These are phyloP conservation scores for Eustalomyia histrio DNA, from an alignment of 2,888 invertebrate species.

Conservation along the genomic window DNA sequence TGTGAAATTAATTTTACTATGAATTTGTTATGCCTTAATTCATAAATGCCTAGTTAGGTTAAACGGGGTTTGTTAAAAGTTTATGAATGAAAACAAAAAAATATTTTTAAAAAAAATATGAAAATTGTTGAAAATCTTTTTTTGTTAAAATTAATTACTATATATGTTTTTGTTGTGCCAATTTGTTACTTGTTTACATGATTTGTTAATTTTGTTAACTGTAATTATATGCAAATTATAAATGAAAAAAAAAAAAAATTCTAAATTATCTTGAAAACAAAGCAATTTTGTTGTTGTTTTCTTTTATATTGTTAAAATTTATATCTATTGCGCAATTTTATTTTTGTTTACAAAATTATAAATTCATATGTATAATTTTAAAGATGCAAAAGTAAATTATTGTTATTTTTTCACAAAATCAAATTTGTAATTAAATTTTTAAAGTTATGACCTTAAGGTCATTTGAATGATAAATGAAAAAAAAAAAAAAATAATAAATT, in stretches of 20 bases:
- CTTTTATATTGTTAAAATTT: conserved; percentile 2
- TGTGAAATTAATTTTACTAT: too few species aligned
- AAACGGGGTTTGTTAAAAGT: too few species aligned
- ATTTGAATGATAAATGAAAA: conserved; percentile 29
- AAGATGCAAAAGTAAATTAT: conserved; percentile 21
- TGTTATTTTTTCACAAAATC: conserved; percentile 36
- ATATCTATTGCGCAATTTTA: conserved; percentile 32
- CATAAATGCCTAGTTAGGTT: too few species aligned
- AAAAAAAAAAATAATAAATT: too few species aligned
- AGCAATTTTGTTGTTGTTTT: conserved; percentile 23
- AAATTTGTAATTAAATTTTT: conserved; percentile 32
- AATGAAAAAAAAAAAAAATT: too few species aligned
- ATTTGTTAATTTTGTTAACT: conserved; percentile 46
- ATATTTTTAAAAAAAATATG: too few species aligned
- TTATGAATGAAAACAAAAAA: too few species aligned
- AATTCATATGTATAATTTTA: neutral
- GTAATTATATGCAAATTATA: conserved; percentile 43
- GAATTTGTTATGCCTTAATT: too few species aligned
- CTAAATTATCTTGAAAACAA: conserved; percentile 58
- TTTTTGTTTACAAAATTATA: conserved; percentile 30
- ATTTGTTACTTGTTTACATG: conserved; percentile 50
- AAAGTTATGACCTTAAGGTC: conserved; percentile 41
- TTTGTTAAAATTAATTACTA: conserved; percentile 31
- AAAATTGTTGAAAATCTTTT: conserved; percentile 24
- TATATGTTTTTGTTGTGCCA: conserved; percentile 6